Conservation (phyloP, 30 jellyfish, hydroid and myxozoan species). For the Rhopilema esculentum region DNA sequence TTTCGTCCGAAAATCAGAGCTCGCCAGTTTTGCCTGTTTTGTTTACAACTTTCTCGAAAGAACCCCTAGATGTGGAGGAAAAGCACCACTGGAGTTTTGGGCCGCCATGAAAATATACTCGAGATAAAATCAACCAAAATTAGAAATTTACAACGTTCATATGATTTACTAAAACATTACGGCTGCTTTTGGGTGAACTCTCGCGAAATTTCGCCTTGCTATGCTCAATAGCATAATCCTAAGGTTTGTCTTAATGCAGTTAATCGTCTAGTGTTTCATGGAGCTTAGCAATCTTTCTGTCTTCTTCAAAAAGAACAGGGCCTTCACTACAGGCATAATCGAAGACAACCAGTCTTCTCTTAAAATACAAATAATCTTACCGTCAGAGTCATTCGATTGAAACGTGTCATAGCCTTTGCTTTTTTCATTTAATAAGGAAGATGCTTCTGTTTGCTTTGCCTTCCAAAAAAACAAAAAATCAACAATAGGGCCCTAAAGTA, state of each 20-base stretch:
- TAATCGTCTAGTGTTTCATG: no score
- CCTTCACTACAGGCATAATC: no score
- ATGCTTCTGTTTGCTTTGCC: constrained; percentile 28
- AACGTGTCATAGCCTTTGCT: constrained; percentile 50
- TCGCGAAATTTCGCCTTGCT: no score
- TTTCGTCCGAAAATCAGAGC: no score
- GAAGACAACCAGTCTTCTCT: no score
- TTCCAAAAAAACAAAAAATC: background rate
- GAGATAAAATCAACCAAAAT: background rate
- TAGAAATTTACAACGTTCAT: background rate
- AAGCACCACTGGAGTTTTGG: background rate
- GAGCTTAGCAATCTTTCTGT: no score
- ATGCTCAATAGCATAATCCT: no score
- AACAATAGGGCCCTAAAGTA: background rate
- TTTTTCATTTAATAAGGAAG: constrained; percentile 20
- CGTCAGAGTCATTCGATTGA: constrained; percentile 24
- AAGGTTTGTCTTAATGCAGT: no score
- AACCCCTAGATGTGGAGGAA: background rate
- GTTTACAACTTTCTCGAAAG: background rate
- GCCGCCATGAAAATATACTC: background rate
- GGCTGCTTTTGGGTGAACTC: no score
- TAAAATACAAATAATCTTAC: no score
- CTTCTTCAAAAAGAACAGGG: no score
- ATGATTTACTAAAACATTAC: background rate
- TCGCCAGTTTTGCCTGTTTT: background rate